Base-by-base conservation (phyloP, 2,113 vertebrate species). In the Panthera uncia region DNA sequence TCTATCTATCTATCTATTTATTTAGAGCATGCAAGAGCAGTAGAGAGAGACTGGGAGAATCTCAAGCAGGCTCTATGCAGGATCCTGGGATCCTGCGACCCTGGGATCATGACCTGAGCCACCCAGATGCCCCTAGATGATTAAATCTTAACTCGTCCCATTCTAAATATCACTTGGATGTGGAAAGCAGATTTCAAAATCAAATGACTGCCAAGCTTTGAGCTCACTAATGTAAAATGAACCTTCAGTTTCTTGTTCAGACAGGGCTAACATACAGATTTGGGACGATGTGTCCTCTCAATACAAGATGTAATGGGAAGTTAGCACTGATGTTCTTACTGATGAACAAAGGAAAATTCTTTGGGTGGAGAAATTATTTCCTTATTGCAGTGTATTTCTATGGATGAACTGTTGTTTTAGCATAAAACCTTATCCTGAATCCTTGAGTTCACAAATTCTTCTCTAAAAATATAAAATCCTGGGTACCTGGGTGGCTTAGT, bases 391-490 rank as follows among this genome's bases (percentile, higher is more conserved):
- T 19, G n/a, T 52, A 89, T 76, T 85, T 97, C 73, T 66, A 18
- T 65, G 13, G 13, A 90, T 48, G 29, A 93, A 94, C 29, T 91
- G 29, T 45, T 38, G 31, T 66, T 81, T 71, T 55, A 71, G 50
- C 14, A 65, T 31, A 95, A 92, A 89, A 36, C 7, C 9, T 6
- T 38, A 84, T 29, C 41, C 74, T 84, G 16, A 81, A 21, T 63
- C 21, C 23, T 21, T 0, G 4, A 93, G 63, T 38, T 55, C 50
- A 91, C 66, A 89, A 86, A 92, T 95, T 45, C 78, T 57, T 50
- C 50, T 45, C 16, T 92, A 50, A 84, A 95, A 65, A 66, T 52
- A 90, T 48, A 98, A 98, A 97, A 8, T 61, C 57, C 57, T 61
- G 21, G 21, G 57, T 3, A 3, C 21, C 21, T 61, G 21, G 57